phyloP scores from a whole-genome alignment of 53 echinoderm and acorn worm species.

The Paracentrotus lividus region DNA sequence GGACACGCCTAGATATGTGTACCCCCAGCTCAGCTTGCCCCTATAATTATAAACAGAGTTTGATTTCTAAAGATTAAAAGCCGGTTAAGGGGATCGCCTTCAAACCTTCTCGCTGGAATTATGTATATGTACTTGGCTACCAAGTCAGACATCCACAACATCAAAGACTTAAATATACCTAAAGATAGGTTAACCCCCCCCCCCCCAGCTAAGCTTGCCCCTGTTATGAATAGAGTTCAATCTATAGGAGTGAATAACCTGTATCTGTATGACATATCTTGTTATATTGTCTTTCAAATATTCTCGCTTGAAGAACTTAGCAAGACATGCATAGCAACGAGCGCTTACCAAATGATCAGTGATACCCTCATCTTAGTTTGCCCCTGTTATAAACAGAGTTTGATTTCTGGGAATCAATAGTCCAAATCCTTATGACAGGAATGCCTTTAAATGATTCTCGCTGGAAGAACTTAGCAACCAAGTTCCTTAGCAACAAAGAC shows the following conservation, averaged over 20 bases:
- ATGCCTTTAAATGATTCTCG: constrained; percentile 85
- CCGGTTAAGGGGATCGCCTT: constrained; percentile 85
- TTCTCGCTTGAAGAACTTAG: neutral
- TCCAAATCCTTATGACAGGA: too few species aligned
- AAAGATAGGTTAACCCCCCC: too few species aligned
- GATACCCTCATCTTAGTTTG: neutral
- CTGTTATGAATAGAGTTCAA: too few species aligned
- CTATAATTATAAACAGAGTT: too few species aligned
- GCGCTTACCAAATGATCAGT: neutral
- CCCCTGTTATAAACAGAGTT: too few species aligned
- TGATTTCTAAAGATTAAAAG: too few species aligned
- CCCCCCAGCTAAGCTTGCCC: too few species aligned
- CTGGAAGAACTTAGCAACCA: constrained; percentile 70
- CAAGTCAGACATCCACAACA: neutral
- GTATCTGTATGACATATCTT: too few species aligned
- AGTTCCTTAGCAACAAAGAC: neutral
- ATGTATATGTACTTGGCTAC: constrained; percentile 67
- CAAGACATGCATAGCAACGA: neutral
- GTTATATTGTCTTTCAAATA: neutral
- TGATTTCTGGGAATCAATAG: too few species aligned
- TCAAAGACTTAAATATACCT: neutral
- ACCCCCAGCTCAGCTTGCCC: neutral
- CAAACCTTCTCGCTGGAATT: constrained; percentile 83
- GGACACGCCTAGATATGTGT: neutral
- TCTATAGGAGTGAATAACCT: too few species aligned